Evolutionary conservation across 2,113 vertebrate genomes (phyloP), one percentile per base, ranked within the genome.

Genomic region (Anas platyrhynchos): DNA sequence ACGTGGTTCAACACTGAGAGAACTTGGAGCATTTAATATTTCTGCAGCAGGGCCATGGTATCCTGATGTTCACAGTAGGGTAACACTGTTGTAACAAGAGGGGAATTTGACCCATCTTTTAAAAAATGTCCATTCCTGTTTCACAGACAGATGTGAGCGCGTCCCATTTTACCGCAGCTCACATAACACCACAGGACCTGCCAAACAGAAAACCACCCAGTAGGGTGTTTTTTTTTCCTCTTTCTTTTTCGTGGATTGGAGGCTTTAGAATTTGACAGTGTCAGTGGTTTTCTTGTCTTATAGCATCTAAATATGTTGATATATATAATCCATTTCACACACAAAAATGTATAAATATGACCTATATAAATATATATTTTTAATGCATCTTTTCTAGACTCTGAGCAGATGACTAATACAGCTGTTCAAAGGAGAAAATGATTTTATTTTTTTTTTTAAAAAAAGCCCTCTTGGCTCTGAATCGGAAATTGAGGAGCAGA

Each of bases 321-420:
- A 79, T 91, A 31, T 96, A 54, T 6, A 93, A 94, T 87, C 80
- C 36, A 73, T 95, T 96, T 95, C 89, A 89, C 91, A 91, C 81
- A 61, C 89, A 79, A 11, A 87, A 94, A 85, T 83, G 87, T 94
- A 90, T 94, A 95, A 93, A 96, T 95, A 84, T 95, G 96, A 95
- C 94, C 92, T 93, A 89, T 95, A 89, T 94, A 94, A 94, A 92
- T 91, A 91, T 83, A 94, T 96, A 34, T 52, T 91, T 92, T 94
- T 91, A 92, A 54, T 96, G 41, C 75, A 68, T 91, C 78, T 96
- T 90, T 96, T 94, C 87, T 86, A 97, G 95, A 91, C 94, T 91
- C 93, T 34, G 89, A 97, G 94, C 97, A 97, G 97, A 97, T 97
- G 97, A 97, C 58, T 84, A 92, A 96, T 97, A 95, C 97, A 97